Base-by-base conservation (phyloP, 2,797 vertebrate genomes). In the Carapus acus region DNA sequence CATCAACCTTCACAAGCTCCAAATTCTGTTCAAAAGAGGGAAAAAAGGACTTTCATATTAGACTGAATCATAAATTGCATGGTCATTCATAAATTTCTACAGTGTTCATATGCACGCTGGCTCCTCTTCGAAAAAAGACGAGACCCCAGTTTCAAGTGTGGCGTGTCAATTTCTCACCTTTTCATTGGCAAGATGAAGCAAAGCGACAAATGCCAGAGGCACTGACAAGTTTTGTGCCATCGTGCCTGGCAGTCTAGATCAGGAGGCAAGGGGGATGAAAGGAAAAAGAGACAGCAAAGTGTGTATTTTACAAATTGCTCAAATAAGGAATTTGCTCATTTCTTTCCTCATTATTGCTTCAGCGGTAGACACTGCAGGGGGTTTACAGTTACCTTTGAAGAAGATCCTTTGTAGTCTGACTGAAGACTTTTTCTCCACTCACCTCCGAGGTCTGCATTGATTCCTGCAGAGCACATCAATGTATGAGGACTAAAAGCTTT, bases 181-280 rank as follows among this genome's bases (percentile, higher is more conserved):
- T 80, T 98, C 96, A 24, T 91, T 98, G 49, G 94, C 92, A 44
- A 98, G 77, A 62, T 98, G 93, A 62, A 98, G 86, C 60, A 98
- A 89, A 58, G 91, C 94, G 1, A 89, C 81, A 19, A 98, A 97
- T 0, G 94, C 96, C 77, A 96, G 67, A 0, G 94, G 92, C 17
- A 94, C 85, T 0, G 96, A 96, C 37, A 98, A 87, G 56, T 98
- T 92, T 70, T 86, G 85, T 39, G 93, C 92, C 94, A 97, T 96
- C 0, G 22, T 19, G 1, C 80, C 65, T 0, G 95, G 94, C 59
- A 98, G 83, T 36, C 96, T 98, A 73, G 55, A 43, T 62, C 23
- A 42, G 4, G n/a, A n/a, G 21, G 22, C n/a, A 34, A 20, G 54
- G 48, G 1, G 48, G 2, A 17, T 38, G 21, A 16, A 17, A 16